These are phyloP conservation scores for Panagrolaimus sp. DNA, from an alignment of 1,140 invertebrate species.

Conservation along the genomic window DNA sequence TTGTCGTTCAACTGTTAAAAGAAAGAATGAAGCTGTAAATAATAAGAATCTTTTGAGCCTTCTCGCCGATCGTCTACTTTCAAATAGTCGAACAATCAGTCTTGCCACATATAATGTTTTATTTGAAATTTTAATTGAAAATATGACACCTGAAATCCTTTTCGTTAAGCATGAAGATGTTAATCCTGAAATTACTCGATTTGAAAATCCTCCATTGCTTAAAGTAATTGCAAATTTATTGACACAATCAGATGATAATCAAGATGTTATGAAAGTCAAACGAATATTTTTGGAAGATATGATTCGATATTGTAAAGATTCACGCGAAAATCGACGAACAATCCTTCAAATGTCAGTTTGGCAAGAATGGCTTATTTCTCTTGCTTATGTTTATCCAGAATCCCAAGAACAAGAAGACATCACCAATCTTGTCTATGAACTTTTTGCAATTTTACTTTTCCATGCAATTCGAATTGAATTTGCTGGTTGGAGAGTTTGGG, in stretches of 20 bases:
- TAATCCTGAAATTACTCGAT: conserved; percentile 77
- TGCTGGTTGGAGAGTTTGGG: conserved; percentile 99
- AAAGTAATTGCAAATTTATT: conserved; percentile 94
- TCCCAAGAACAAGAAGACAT: conserved; percentile 90
- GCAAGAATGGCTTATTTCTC: conserved; percentile 98
- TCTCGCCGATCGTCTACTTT: conserved; percentile 80
- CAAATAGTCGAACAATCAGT: conserved; percentile 78
- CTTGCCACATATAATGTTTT: conserved; percentile 94
- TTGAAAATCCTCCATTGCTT: conserved; percentile 98
- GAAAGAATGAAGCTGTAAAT: conserved; percentile 96
- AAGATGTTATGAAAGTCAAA: conserved; percentile 79
- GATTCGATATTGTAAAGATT: conserved; percentile 91
- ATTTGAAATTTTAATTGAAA: conserved; percentile 92
- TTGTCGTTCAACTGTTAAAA: conserved; percentile 85
- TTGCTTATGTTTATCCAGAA: conserved; percentile 94
- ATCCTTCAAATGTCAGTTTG: conserved; percentile 99
- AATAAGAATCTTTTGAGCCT: conserved; percentile 95
- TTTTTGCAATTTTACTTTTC: conserved; percentile 92
- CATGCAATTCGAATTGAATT: conserved; percentile 99
- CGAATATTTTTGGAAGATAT: conserved; percentile 94
- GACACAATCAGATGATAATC: conserved; percentile 85
- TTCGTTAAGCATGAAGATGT: conserved; percentile 59
- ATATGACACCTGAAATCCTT: conserved; percentile 88
- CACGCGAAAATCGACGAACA: conserved; percentile 85
- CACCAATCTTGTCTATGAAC: conserved; percentile 92